Evolutionary conservation across 2,888 invertebrate species (phyloP).

Genomic region (Laspeyria flexula): DNA sequence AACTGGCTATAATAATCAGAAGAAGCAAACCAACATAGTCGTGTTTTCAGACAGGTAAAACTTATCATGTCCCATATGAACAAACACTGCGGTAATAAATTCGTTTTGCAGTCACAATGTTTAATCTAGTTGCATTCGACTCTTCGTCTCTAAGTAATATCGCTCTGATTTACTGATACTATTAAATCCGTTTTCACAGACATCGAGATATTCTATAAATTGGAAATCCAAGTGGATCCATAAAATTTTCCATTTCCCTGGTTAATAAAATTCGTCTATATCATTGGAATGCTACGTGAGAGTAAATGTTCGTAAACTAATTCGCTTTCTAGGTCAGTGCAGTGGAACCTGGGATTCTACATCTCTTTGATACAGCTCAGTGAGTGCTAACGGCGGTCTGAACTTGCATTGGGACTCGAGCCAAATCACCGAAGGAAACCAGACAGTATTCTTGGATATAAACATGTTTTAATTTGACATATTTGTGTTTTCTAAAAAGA

Average conservation of each 20-base stretch:
- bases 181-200: constrained; percentile 36
- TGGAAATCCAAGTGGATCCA: constrained; percentile 46
- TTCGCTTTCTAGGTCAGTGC: constrained; percentile 65
- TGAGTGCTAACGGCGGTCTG: constrained; percentile 55
- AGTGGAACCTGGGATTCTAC: constrained; percentile 48
- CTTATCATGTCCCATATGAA: constrained; percentile 41
- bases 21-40: constrained; percentile 38
- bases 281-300: constrained; percentile 47
- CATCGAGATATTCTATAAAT: constrained; percentile 39
- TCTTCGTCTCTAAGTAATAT: constrained; percentile 22
- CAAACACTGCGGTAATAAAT: constrained; percentile 39
- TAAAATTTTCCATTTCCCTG: constrained; percentile 51
- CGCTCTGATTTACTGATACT: constrained; percentile 21
- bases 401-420: constrained; percentile 58
- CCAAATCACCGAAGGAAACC: constrained; percentile 59
- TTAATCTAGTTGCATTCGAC: constrained; percentile 23
- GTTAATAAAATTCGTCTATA: constrained; percentile 53
- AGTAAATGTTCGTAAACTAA: constrained; percentile 46
- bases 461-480: constrained; percentile 36
- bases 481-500: constrained; percentile 14
- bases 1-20: constrained; percentile 30
- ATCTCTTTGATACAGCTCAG: constrained; percentile 52
- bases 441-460: constrained; percentile 42
- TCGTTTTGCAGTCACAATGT: constrained; percentile 16
- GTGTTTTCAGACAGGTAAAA: constrained; percentile 52